Evolutionary conservation across 2,113 vertebrate species (phyloP), one percentile per base, ranked within the genome.

Genomic region (Vidua macroura): DNA sequence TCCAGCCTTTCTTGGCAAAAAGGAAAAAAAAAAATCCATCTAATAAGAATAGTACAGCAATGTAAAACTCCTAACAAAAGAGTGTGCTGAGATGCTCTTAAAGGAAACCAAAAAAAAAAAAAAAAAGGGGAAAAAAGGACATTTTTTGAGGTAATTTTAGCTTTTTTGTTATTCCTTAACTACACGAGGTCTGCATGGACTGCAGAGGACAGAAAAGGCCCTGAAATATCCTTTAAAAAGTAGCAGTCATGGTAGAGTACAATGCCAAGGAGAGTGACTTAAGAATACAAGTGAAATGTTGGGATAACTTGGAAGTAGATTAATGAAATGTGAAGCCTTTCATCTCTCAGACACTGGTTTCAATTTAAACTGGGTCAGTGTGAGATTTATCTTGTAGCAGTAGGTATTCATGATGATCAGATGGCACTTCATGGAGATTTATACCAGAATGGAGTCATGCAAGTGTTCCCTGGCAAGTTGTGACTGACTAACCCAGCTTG

Each of bases 261-360:
- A 70, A n/a, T 58, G 78, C 44, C 49, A 76, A 76, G 64, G 46
- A 60, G 31, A 58, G 19, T 67, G 75, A 59, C 58, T 83, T 58
- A 49, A 7, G n/a, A 68, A 28, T 30, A n/a, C 30, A 62, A 64
- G 27, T 82, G 66, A 72, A 82, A 64, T 72, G 4, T 31, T 77
- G 53, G 49, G 44, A 16, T 76, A 91, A 31, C 33, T 85, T 87
- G 75, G 30, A 91, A 75, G 33, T 17, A 82, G 70, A 82, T 84
- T 62, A 92, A 93, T 76, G 74, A 69, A 73, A 87, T n/a, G 15
- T 56, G 52, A 60, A 84, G 20, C 56, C 48, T 87, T 93, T 91
- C 8, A 62, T 88, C 41, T 91, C 58, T 52, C 41, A 81, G 78
- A 35, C 37, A 51, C 68, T 17, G 7, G 18, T 83, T 79, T 84